Base-by-base conservation (phyloP, 2,113 vertebrate species). In the Orycteropus afer region DNA sequence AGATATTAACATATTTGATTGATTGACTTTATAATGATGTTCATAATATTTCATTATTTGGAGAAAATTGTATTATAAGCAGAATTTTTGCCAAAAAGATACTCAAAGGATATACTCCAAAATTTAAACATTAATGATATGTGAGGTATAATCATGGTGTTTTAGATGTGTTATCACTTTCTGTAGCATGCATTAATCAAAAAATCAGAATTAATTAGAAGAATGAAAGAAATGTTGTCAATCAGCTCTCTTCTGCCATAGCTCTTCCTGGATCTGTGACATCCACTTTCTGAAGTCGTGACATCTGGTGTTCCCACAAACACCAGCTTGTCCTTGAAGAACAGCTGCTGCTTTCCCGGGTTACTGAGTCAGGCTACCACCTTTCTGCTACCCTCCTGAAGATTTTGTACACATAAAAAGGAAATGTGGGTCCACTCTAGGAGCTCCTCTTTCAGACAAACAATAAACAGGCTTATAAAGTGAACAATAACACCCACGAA, bases 211-310 rank as follows among this genome's bases (percentile, higher is more conserved):
- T 77, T 89, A 69, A 92, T 67, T 61, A 49, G 34, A 55, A 84
- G 51, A 78, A 59, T 81, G 7, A 27, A 61, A 81, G 15, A 34
- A 51, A 83, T 47, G 42, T 65, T 73, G 22, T 77, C 78, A 51
- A 5, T 83, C 79, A 37, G 42, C 71, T 90, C 23, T 85, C 67
- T 95, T 53, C 82, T 89, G 81, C 74, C 45, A 88, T 45, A 63
- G 37, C 15, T 95, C 51, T 89, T 91, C 47, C 73, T 12, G 13
- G 59, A 53, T 82, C 23, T 45, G 67, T 94, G 89, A 84, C 23
- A 86, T 55, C 42, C 3, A 5, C 47, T 89, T 65, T 76, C 32
- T 96, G 47, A 71, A 71, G 25, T 29, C 0, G 0, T 23, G 82
- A 90, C 74, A 89, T 61, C 67, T 80, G 78, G 51, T 55, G 10